Evolutionary conservation across 2,797 vertebrate genomes (phyloP), one percentile per base, ranked within the genome.

Genomic region (Chiropotes sagulatus): DNA sequence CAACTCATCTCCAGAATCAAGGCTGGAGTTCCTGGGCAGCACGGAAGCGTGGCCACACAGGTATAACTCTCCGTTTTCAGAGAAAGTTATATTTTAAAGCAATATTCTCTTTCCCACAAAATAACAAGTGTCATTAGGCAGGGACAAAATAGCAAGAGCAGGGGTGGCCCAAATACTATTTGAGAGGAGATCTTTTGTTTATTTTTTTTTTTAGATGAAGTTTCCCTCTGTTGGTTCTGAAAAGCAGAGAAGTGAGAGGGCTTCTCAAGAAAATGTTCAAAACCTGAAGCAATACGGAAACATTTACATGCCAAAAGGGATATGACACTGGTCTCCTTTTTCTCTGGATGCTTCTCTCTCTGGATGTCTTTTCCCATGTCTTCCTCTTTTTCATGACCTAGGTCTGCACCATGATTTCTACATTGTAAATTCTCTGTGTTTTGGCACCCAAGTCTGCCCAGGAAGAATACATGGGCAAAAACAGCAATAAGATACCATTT

Each of bases 21-120:
- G 28, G 22, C 1, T 1, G 4, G 26, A 87, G 67, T 4, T 10
- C 2, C 0, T 2, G 24, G 7, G 9, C 39, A 20, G 7, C 12
- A 39, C 7, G 30, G 46, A 67, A 15, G 1, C 17, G n/a, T 0
- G 5, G 61, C 10, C 50, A 58, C 15, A 22, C 4, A 72, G 36
- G 13, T 13, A 2, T 28, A 1, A 26, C 0, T 9, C 17, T 33
- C 39, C 14, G 2, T 36, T 11, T 39, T 13, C 22, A 84, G 70
- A 72, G 0, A 14, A 15, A 19, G 26, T 7, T 17, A 24, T 3
- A 57, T 33, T 64, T 46, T 13, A 81, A 87, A 89, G 24, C 24
- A 44, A n/a, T 26, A 33, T 0, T 12, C 17, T 33, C 30, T 78
- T 87, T 17, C 30, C 3, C 26, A 85, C 15, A 70, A 61, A 86